Evolutionary conservation across 1,140 invertebrate genomes (phyloP).

Genomic region (Ericerus pela): DNA sequence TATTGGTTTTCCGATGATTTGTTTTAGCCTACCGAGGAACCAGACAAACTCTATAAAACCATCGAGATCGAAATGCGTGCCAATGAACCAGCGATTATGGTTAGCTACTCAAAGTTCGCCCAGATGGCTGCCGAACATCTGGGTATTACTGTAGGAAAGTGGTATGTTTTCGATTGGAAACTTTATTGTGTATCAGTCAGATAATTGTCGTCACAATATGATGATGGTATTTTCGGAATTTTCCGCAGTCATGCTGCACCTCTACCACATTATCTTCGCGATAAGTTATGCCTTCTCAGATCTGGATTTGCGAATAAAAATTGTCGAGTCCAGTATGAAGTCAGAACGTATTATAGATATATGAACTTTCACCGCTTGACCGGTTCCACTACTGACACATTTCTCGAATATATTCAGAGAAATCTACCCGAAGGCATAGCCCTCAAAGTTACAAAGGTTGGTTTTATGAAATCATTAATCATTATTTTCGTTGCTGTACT

Average conservation of each 20-base stretch:
- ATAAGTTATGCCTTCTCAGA: slow-evolving; percentile 53
- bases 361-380: slow-evolving; percentile 73
- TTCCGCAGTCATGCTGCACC: slow-evolving; percentile 47
- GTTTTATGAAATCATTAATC: slow-evolving; percentile 13
- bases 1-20: no score
- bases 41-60: slow-evolving; percentile 64
- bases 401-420: slow-evolving; percentile 88
- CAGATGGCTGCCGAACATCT: slow-evolving; percentile 61
- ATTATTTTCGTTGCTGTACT: neutral
- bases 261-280: slow-evolving; percentile 56
- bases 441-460: slow-evolving; percentile 80
- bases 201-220: neutral
- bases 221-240: slow-evolving; percentile 23
- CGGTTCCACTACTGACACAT: slow-evolving; percentile 87
- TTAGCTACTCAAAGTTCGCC: slow-evolving; percentile 78
- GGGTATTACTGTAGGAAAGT: slow-evolving; percentile 54
- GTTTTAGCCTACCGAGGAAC: slow-evolving; percentile 25
- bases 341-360: slow-evolving; percentile 78
- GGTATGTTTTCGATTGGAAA: slow-evolving; percentile 36
- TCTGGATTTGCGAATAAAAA: slow-evolving; percentile 87
- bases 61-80: slow-evolving; percentile 76
- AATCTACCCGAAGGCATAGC: slow-evolving; percentile 95
- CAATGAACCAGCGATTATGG: slow-evolving; percentile 69
- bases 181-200: neutral
- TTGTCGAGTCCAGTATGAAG: slow-evolving; percentile 90